Base-by-base conservation (phyloP, 2,113 vertebrate species). In the Indicator indicator region DNA sequence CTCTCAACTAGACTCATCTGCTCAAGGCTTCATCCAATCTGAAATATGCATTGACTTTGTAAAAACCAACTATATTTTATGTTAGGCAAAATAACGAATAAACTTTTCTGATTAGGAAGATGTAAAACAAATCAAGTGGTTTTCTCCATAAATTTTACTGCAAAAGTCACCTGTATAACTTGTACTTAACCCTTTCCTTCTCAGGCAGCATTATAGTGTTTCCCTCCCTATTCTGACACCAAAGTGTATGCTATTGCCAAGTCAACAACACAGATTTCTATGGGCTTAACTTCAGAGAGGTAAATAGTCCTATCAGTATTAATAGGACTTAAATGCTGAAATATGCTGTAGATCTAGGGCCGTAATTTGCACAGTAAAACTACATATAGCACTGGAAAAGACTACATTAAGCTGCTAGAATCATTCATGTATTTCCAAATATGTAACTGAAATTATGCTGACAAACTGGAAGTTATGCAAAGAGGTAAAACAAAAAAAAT, bases 141-240 rank as follows among this genome's bases (percentile, higher is more conserved):
- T 96, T 94, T 95, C 95, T 56, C 93, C 93, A 94, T 88, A 93
- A 95, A 82, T 95, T 95, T 94, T 94, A 96, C 92, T 97, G 94
- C 95, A 97, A 93, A 97, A 97, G 95, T 96, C 59, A 86, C 32
- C 62, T 78, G n/a, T 74, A 92, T 81, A 88, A 96, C 85, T 95
- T 88, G 42, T 87, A 95, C 46, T 94, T 72, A 84, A 91, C 30
- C 32, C 46, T 86, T 92, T 46, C 90, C 86, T 94, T 94, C 69
- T 96, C 96, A 97, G 96, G 97, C 96, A 97, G 94, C 94, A 95
- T 96, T 95, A 95, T 77, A 93, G 82, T 86, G 94, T 78, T 88
- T 56, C 59, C 56, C 46, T 91, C 40, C 12, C 5, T 40, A 40
- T 64, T 93, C 88, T 80, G 21, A 86, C 9, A 6, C 26, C 44